Evolutionary conservation across 30 jellyfish, hydroid and myxozoan species (phyloP), one percentile per base, ranked within the genome.

Genomic region (Aurelia coerulea): DNA sequence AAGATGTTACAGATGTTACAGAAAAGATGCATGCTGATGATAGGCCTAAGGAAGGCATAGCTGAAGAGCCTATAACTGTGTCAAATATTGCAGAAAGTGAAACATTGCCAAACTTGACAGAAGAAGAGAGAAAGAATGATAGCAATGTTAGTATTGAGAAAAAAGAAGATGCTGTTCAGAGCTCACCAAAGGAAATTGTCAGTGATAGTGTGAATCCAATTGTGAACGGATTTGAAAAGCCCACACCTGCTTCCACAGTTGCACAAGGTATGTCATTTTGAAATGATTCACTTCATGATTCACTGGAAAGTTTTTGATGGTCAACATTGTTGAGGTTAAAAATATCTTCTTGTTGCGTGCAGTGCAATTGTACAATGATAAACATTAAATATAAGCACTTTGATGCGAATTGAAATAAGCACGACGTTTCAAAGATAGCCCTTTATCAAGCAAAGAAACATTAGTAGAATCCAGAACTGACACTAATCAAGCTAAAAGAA

Each of bases 181-280:
- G 11, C 31, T 5, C 70, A 17, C 3, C 70, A 60, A 23, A 60
- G 31, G 70, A 60, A 60, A 23, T 23, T 15, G 9, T 60, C 31
- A 23, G 11, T 60, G 70, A 23, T 17, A 1, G 3, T 52, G 60
- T 56, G 23, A 64, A 49, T 16, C 68, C 72, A 19, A 16, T 79
- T 34, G 49, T 35, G 23, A 79, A 79, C 46, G 89, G 80, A n/a
- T 31, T 79, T 19, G 89, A 79, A 17, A 79, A 79, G 73, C 80
- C 80, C 5, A 16, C 78, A 11, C 41, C 80, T 70, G 32, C 58
- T 18, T 31, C 41, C 18, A 29, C 34, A 11, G 62, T 79, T 35
- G 16, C 23, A 9, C 89, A 64, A 65, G 89, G 89, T 79, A 41
- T 10, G 53, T 6, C 60, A 29, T 18, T 62, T 12, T 31, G 23